Percentiles rank a stretch among this genome's conserved stretches.
Conservation (phyloP, 1,140 invertebrate genomes). For the Trinorchestia longiramus region DNA sequence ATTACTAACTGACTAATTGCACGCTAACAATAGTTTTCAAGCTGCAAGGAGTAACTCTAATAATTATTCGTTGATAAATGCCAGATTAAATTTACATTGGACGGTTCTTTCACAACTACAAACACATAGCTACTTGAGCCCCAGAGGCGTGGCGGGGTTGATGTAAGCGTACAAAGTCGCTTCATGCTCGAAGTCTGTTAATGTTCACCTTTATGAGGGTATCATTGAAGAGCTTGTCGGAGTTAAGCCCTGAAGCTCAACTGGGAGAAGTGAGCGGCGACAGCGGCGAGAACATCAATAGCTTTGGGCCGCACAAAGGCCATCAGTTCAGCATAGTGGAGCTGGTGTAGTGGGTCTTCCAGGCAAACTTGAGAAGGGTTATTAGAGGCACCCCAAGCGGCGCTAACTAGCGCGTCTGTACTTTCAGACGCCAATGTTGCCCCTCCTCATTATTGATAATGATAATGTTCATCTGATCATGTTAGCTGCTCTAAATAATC, state of each 20-base stretch:
- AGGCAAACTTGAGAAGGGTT: background rate
- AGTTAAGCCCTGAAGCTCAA: background rate
- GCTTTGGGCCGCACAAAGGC: slow-evolving; percentile 19
- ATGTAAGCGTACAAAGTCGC: background rate
- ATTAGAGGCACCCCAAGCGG: background rate
- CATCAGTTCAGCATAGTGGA: background rate
- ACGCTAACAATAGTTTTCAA: background rate
- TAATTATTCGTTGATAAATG: background rate
- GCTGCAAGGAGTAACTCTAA: background rate
- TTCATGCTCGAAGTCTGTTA: background rate
- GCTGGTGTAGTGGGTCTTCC: background rate
- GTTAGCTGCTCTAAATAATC: background rate
- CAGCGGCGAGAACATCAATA: slow-evolving; percentile 4
- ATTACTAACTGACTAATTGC: background rate
- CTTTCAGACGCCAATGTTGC: background rate
- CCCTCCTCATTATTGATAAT: background rate
- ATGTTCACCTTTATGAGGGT: slow-evolving; percentile 6
- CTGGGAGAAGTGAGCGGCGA: background rate
- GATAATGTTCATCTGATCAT: background rate
- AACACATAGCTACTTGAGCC: background rate
- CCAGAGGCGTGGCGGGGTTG: background rate
- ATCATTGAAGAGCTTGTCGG: background rate
- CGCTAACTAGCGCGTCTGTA: background rate
- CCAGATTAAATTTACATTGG: background rate
- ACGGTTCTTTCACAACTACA: background rate